These are phyloP conservation scores for Colletes collaris DNA, from an alignment of 2,888 invertebrate genomes.

Conservation along the genomic window DNA sequence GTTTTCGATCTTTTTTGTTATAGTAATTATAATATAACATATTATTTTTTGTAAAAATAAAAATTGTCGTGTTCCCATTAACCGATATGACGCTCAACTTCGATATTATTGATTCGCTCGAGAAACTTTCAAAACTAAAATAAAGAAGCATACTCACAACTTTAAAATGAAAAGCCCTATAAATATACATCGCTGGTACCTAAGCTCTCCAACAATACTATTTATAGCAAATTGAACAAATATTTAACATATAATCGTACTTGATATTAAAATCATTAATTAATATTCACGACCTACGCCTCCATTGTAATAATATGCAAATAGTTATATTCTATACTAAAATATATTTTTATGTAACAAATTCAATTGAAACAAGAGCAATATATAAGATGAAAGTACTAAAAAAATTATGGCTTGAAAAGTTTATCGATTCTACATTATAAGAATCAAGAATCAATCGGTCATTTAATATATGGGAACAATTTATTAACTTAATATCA, in stretches of 20 bases:
- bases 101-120: not conserved
- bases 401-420: not conserved
- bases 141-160: too few relatives aligned
- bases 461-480: slow-evolving; percentile 65
- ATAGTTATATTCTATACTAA: not conserved
- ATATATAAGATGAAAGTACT: not conserved
- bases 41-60: not conserved
- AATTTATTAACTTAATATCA: slow-evolving; percentile 72
- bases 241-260: not conserved
- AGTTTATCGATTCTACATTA: not conserved
- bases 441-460: slow-evolving; percentile 41
- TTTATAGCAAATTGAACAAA: not conserved
- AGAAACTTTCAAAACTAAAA: not conserved
- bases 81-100: not conserved
- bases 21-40: not conserved
- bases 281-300: not conserved
- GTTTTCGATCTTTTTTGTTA: not conserved
- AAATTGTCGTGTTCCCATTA: slow-evolving; percentile 2
- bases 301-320: not conserved
- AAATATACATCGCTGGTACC: too few relatives aligned
- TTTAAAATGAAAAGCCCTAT: not conserved
- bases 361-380: not conserved
- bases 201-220: too few relatives aligned
- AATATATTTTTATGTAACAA: slow-evolving; percentile 1
- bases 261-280: slow-evolving; percentile 7